A percentile compares a stretch with the other conserved stretches of the same genome.
phyloP scores from a whole-genome alignment of 2,113 vertebrate species.

The Oreochromis aureus region DNA sequence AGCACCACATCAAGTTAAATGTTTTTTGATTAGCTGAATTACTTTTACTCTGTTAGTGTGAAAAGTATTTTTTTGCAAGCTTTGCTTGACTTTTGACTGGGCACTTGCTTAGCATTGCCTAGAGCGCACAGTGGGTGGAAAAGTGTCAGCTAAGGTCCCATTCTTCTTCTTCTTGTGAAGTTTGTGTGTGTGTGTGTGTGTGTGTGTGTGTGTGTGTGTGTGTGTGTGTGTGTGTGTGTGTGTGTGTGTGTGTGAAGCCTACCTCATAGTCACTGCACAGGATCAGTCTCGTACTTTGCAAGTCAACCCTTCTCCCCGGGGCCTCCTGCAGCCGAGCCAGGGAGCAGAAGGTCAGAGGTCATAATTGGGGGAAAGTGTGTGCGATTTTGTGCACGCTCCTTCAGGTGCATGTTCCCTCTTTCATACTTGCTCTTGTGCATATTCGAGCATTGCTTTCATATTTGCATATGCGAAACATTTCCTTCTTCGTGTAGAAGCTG shows the following conservation, averaged over 20 bases:
- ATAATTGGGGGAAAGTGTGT: slow-evolving; percentile 41
- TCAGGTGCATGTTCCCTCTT: background rate
- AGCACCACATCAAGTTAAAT: background rate
- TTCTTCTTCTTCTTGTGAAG: background rate
- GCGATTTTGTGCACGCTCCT: background rate
- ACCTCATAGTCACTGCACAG: slow-evolving; percentile 36
- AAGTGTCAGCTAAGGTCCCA: background rate
- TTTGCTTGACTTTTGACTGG: background rate
- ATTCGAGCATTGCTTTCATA: background rate
- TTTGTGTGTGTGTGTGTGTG: background rate
- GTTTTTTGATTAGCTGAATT: background rate
- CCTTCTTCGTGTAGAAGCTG: background rate
- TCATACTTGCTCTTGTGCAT: background rate
- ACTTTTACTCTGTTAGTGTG: background rate
- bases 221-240: background rate
- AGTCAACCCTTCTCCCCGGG: slow-evolving; percentile 21
- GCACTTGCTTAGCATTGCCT: background rate
- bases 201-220: background rate
- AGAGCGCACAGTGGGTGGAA: slow-evolving; percentile 2
- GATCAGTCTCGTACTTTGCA: slow-evolving; percentile 25
- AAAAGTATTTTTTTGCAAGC: background rate
- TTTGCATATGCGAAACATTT: slow-evolving; percentile 33
- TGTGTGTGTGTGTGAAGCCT: background rate
- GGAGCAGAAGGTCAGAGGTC: slow-evolving; percentile 49
- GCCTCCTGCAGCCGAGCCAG: slow-evolving; percentile 35